Evolutionary conservation across 1,140 invertebrate genomes (phyloP), one percentile per base, ranked within the genome.

Genomic region (Whitmania pigra): DNA sequence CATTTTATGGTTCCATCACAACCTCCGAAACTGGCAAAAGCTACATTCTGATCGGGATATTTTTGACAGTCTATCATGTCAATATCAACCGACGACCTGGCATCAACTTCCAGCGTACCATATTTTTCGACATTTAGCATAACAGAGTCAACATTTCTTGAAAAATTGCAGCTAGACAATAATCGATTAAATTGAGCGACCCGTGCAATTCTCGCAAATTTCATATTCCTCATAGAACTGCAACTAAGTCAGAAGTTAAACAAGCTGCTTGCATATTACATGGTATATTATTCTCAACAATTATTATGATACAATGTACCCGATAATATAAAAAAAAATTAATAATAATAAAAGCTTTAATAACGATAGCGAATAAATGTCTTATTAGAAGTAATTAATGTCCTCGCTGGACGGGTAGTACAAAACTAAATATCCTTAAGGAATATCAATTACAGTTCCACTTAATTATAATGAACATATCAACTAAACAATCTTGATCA

Each of bases 21-120:
- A 18, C 15, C 22, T 0, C 22, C 22, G 4, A 25, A 63, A 20
- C 22, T 6, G 11, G 29, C 57, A 63, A 63, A 63, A 63, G 57
- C 57, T 11, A 63, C 57, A 63, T 63, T 63, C 29, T 63, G 57
- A 31, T n/a, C 20, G 29, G 57, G 57, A 18, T 63, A 31, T 25
- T 22, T 63, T 31, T 63, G 57, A 31, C 57, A 63, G 57, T 63
- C 57, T 63, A 63, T 63, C 57, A 31, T 63, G 11, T 22, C 22
- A 63, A 63, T 31, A 31, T 22, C 22, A 31, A 63, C 13, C 9
- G 22, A 22, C 11, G 57, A 25, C 57, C 11, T 31, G 29, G 13
- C 11, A 25, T 63, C 9, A 22, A 63, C 6, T 25, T 63, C 57
- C 22, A 63, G 15, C 6, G 29, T 22, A 31, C 57, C 57, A 63